phyloP scores from a whole-genome alignment of 2,113 vertebrate genomes.

The Rhea pennata region DNA sequence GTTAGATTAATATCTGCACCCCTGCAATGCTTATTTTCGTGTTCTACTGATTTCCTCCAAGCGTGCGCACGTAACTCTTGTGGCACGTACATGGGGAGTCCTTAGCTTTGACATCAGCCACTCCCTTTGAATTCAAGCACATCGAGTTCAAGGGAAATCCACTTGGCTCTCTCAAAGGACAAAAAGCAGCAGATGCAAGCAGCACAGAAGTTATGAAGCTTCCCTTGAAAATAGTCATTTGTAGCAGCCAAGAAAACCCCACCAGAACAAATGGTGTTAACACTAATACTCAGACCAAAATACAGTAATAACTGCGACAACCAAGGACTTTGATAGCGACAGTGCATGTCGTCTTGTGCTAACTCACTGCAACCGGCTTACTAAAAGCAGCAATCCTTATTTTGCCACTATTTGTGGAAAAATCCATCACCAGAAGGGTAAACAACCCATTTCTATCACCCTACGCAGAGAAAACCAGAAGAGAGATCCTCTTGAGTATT shows the following conservation, averaged over 20 bases:
- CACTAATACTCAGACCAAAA: not conserved
- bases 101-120: not conserved
- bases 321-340: not conserved
- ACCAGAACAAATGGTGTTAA: rapidly evolving
- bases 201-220: not conserved
- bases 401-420: not conserved
- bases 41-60: not conserved
- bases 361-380: not conserved
- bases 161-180: not conserved
- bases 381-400: not conserved
- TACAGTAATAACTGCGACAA: not conserved
- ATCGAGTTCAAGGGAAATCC: rapidly evolving
- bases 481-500: not conserved
- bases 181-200: not conserved
- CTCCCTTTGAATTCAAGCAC: not conserved
- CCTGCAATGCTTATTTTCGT: not conserved
- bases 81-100: not conserved
- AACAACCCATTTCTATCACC: not conserved
- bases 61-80: rapidly evolving
- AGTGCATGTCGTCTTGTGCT: not conserved
- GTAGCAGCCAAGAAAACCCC: not conserved
- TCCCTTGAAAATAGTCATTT: not conserved
- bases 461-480: not conserved
- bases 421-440: not conserved
- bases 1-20: not conserved